Base-by-base conservation (phyloP, 2,113 vertebrate genomes). In the Amia ocellicauda region DNA sequence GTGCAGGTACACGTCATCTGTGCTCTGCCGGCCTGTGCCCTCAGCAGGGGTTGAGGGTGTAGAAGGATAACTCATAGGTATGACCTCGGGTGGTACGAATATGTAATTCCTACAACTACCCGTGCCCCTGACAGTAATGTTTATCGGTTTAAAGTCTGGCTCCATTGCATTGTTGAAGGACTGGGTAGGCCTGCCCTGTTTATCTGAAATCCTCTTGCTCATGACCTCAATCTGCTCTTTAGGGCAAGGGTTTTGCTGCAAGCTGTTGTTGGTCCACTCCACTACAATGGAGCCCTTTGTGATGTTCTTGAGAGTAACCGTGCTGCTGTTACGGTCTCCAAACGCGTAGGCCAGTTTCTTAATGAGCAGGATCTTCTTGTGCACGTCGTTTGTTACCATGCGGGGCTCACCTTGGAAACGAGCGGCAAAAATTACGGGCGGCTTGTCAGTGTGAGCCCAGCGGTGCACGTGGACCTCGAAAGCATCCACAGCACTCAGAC, bases 251-350 rank as follows among this genome's bases (percentile, higher is more conserved):
- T 85, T 91, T 56, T 93, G 75, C 4, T 90, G 91, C 42, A 98
- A 80, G 0, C 92, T 97, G 71, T 93, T 97, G 73, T 97, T 98
- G 7, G 91, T 97, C 96, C 96, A 98, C 47, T 97, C 93, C 28
- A 98, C 95, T 17, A 96, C 52, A 0, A 98, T 90, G 62, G 96
- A 98, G 63, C 96, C 96, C 62, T 76, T 90, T 14, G 83, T 63
- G 24, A 98, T 97, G 66, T 86, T 90, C 71, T 90, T 89, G 69
- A 98, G 73, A 0, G 93, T 95, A 67, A 98, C 81, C 11, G 92
- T 90, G 78, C 94, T 98, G 73, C 91, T 93, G 76, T 98, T 98
- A 24, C 92, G 89, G 80, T 98, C 95, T 0, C 95, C 93, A 0
- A 98, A 87, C 0, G 94, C 93, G 36, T 92, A 88, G 11, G 94